Conservation (phyloP, 2,797 vertebrate genomes). For the Poeciliopsis gracilis region DNA sequence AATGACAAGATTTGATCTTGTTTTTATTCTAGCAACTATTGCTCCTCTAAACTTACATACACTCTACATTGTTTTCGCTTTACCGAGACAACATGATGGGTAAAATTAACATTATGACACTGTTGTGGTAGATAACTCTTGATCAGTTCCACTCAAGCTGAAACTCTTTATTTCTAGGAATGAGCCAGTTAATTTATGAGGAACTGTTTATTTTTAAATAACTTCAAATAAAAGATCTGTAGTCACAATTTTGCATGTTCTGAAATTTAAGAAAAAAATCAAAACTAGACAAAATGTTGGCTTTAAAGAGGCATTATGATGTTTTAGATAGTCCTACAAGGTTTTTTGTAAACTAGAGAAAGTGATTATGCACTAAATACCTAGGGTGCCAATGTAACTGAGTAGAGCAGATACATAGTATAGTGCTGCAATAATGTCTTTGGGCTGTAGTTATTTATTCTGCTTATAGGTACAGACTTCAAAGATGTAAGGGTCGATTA, state of each 20-base stretch:
- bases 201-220: not conserved
- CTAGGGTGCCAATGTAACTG: too few species aligned
- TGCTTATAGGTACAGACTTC: too few species aligned
- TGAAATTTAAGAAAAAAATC: slow-evolving; percentile 9
- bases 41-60: slow-evolving; percentile 9
- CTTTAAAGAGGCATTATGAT: slow-evolving; percentile 8
- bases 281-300: too few species aligned
- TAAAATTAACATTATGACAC: slow-evolving; percentile 36
- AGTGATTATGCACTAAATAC: too few species aligned
- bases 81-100: slow-evolving; percentile 23
- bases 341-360: too few species aligned
- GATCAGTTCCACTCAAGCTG: slow-evolving; percentile 19
- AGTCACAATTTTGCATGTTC: slow-evolving; percentile 36
- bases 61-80: too few species aligned
- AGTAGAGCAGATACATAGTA: too few species aligned
- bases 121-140: slow-evolving; percentile 41
- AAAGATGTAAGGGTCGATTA: too few species aligned
- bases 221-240: slow-evolving; percentile 13
- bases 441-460: too few species aligned
- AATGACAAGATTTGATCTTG: slow-evolving; percentile 9
- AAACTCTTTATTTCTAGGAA: slow-evolving; percentile 37
- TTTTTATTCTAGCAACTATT: slow-evolving; percentile 27
- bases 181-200: slow-evolving; percentile 26
- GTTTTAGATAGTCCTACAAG: not conserved
- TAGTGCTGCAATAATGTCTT: too few species aligned